Evolutionary conservation across 2,113 vertebrate species (phyloP), one percentile per base, ranked within the genome.

Genomic region (Lynx canadensis): DNA sequence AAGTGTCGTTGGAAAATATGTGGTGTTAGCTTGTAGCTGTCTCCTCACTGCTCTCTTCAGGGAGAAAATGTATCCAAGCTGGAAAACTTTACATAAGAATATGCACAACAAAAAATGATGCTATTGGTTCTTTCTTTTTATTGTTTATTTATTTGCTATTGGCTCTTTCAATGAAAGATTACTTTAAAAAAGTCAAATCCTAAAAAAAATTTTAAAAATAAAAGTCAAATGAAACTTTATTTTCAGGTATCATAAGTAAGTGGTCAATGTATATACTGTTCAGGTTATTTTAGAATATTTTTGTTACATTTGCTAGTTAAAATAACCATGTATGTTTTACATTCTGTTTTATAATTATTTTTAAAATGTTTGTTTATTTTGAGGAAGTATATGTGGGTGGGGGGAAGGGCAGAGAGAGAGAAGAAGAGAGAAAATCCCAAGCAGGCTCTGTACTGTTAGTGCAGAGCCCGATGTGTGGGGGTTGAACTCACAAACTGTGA

Each of bases 271-370:
- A 63, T 94, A 7, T 82, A 82, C 41, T 36, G 15, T 65, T 81
- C 50, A 63, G 41, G 81, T 89, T 29, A 74, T 76, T 82, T 57
- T 88, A 96, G 41, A 92, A 12, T 94, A 36, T 71, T 87, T 78
- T 91, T 91, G 19, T 94, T 83, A 89, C 5, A 29, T 66, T 29
- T 79, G 25, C 18, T 79, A 50, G 38, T 94, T 96, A 87, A 82
- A 71, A 68, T 57, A 94, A 65, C 16, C 12, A 31, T 38, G 2
- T 76, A 33, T 94, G 36, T 76, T 87, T 69, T 2, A 12, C 4
- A 57, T 52, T 63, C 9, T 60, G 41, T 92, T 80, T 95, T 60
- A 60, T 60, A 23, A 60, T 57, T 57, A 57, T 57, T 57, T 57
- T 57, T 57, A 21, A 57, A 57, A 57, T 57, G 18, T 57, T 57